phyloP scores from a whole-genome alignment of 2,797 vertebrate species.

The Lithobates pipiens region DNA sequence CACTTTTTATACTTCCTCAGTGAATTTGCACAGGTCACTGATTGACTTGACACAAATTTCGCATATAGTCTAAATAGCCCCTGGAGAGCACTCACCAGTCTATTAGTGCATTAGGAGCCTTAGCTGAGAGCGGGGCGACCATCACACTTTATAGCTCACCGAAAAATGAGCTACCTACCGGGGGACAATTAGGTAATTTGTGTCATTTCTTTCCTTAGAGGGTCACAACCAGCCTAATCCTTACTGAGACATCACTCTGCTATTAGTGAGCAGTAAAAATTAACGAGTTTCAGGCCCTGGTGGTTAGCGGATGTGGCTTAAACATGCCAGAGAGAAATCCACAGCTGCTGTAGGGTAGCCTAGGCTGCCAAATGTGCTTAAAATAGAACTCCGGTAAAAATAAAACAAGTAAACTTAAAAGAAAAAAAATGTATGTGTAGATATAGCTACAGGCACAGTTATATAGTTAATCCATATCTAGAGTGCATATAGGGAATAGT shows the following conservation, averaged over 20 bases:
- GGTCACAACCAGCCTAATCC: conserved; percentile 51
- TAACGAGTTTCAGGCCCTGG: conserved; percentile 43
- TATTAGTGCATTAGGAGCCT: conserved; percentile 45
- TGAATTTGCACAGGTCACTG: conserved; percentile 58
- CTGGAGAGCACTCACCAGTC: conserved; percentile 42
- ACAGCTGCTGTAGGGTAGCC: background rate
- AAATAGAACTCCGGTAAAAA: background rate
- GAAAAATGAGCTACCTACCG: conserved; percentile 48
- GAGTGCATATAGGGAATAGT: no score
- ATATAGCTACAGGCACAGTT: no score
- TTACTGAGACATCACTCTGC: conserved; percentile 50
- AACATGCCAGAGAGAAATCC: conserved; percentile 2
- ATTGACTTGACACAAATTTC: conserved; percentile 57
- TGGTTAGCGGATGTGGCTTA: conserved; percentile 5
- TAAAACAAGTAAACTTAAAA: background rate
- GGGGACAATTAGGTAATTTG: conserved; percentile 57
- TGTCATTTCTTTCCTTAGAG: conserved; percentile 46
- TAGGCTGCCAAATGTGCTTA: background rate
- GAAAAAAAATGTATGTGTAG: no score
- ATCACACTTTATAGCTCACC: conserved; percentile 55
- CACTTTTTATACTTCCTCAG: conserved; percentile 47
- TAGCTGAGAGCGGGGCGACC: conserved; percentile 24
- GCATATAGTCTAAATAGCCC: conserved; percentile 50
- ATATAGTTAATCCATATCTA: no score
- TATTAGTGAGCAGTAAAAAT: conserved; percentile 60